Conservation (phyloP, 2,797 vertebrate species). For the Pseudomugil gertrudae region DNA sequence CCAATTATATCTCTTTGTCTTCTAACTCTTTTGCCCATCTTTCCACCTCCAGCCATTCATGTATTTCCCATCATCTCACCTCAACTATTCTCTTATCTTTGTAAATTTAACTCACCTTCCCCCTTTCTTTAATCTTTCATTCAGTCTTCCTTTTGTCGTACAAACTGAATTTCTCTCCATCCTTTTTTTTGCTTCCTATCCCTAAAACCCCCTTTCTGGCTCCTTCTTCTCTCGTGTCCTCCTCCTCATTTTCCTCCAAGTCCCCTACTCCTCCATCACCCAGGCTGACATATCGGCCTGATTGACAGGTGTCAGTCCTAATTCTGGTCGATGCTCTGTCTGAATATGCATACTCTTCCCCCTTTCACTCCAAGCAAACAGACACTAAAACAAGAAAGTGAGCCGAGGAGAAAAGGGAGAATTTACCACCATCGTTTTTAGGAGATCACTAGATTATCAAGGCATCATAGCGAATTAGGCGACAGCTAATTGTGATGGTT, state of each 20-base stretch:
- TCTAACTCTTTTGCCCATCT: neutral
- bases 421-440: slow-evolving; percentile 14
- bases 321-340: slow-evolving; percentile 54
- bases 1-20: slow-evolving; percentile 4
- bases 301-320: slow-evolving; percentile 71
- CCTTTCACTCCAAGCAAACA: slow-evolving; percentile 24
- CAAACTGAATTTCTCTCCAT: slow-evolving; percentile 13
- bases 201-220: slow-evolving; percentile 4
- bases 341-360: slow-evolving; percentile 40
- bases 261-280: slow-evolving; percentile 38
- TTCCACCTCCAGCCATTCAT: neutral
- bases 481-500: slow-evolving; percentile 44
- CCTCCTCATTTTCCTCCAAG: slow-evolving; percentile 13
- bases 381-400: neutral
- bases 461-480: slow-evolving; percentile 45
- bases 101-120: neutral
- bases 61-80: slow-evolving; percentile 12
- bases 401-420: slow-evolving; percentile 11
- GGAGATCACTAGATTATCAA: slow-evolving; percentile 52
- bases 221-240: slow-evolving; percentile 16
- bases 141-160: slow-evolving; percentile 5
- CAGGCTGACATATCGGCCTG: slow-evolving; percentile 54
- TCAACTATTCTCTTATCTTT: neutral
- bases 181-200: slow-evolving; percentile 2
- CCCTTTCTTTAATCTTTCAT: slow-evolving; percentile 5